Conservation (phyloP, 2,113 vertebrate genomes). For the Zosterops japonicus region DNA sequence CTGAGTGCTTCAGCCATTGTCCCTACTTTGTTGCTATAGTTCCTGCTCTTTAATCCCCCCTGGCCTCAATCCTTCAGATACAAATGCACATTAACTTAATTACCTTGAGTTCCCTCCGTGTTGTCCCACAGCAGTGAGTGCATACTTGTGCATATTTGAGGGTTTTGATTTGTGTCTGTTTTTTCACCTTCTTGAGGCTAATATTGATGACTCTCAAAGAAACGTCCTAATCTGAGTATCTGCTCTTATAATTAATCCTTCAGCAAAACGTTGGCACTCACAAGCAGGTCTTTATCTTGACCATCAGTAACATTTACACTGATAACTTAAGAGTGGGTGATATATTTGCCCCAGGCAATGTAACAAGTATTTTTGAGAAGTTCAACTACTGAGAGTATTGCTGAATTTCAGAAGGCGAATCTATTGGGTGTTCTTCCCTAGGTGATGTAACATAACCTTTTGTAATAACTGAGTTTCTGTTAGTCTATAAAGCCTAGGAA, state of each 20-base stretch:
- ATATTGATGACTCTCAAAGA: background rate
- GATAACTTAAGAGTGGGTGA: background rate
- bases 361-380: background rate
- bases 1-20: background rate
- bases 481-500: background rate
- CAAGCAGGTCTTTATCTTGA: background rate
- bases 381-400: background rate
- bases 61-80: conserved; percentile 59
- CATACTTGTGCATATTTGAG: background rate
- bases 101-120: background rate
- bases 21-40: conserved; percentile 24
- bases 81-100: conserved; percentile 38
- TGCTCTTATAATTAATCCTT: background rate
- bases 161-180: background rate
- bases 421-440: background rate
- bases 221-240: background rate
- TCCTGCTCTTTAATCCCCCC: conserved; percentile 26
- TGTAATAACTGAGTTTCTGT: background rate
- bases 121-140: background rate
- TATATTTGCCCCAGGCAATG: background rate
- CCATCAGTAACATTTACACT: background rate
- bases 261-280: background rate
- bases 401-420: background rate
- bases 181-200: background rate
- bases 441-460: background rate